These are phyloP conservation scores for Emmelina monodactyla DNA, from an alignment of 2,888 invertebrate genomes.

Conservation along the genomic window DNA sequence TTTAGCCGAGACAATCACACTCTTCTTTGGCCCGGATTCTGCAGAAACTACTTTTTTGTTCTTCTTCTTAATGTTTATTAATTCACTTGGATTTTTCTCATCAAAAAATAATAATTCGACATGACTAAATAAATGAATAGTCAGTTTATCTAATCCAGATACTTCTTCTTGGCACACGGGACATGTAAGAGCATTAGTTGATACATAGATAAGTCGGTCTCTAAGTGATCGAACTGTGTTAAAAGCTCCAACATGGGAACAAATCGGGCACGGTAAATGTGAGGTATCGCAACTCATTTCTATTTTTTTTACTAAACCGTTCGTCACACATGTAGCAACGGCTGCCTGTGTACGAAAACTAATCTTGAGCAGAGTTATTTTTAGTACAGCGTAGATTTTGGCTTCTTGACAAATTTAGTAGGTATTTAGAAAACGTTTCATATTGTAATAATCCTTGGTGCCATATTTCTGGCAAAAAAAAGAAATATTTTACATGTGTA, in stretches of 20 bases:
- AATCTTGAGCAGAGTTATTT: conserved; percentile 44
- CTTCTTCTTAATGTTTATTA: conserved; percentile 19
- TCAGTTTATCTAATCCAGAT: conserved; percentile 80
- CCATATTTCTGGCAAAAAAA: too few species aligned
- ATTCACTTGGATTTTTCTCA: conserved; percentile 17
- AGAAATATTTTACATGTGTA: too few species aligned
- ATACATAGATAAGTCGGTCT: conserved; percentile 75
- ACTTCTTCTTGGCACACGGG: conserved; percentile 81
- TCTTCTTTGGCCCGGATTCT: not conserved
- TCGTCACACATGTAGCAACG: conserved; percentile 2
- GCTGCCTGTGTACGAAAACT: conserved; percentile 33
- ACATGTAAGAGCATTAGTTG: conserved; percentile 77
- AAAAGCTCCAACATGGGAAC: conserved; percentile 75
- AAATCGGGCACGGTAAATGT: conserved; percentile 77
- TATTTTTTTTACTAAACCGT: conserved; percentile 4
- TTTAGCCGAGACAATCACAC: conserved; percentile 27
- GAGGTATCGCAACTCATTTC: conserved; percentile 60
- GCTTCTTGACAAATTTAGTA: conserved; percentile 56
- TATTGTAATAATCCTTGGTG: too few species aligned
- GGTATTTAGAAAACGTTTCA: too few species aligned
- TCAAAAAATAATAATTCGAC: conserved; percentile 43
- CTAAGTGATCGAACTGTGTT: conserved; percentile 74
- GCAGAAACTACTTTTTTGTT: conserved; percentile 18
- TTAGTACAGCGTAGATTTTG: conserved; percentile 41
- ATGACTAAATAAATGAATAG: conserved; percentile 83